Percentiles rank a stretch among this genome's conserved stretches.
These are phyloP conservation scores for Xenentodon cancila DNA, from an alignment of 2,797 vertebrate genomes.

Conservation along the genomic window DNA sequence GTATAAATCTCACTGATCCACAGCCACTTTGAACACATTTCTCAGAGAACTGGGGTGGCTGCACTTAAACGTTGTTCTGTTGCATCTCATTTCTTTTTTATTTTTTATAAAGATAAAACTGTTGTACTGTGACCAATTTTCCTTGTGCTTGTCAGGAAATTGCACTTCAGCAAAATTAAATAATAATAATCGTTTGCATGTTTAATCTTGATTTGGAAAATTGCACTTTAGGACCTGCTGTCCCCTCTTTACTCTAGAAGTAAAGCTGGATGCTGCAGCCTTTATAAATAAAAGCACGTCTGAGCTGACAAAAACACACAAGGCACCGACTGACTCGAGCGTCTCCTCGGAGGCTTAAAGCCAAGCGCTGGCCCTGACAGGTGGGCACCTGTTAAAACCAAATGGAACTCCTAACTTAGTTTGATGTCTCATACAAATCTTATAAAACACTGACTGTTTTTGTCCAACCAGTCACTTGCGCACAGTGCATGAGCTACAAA, in stretches of 20 bases:
- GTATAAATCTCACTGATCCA: no score
- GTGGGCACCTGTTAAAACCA: slow-evolving; percentile 48
- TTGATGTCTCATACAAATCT: slow-evolving; percentile 66
- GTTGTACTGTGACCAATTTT: slow-evolving; percentile 1
- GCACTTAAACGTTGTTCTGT: background rate
- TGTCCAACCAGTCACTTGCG: slow-evolving; percentile 43
- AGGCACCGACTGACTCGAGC: no score
- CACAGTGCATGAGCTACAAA: slow-evolving; percentile 50
- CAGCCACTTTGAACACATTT: no score
- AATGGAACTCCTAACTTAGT: slow-evolving; percentile 63
- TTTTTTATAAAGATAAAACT: slow-evolving; percentile 1
- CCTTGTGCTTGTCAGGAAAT: slow-evolving; percentile 15
- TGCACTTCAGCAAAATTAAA: slow-evolving; percentile 25
- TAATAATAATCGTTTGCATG: slow-evolving; percentile 11
- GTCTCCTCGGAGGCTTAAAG: no score
- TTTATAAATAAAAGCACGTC: no score
- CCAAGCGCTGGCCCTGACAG: slow-evolving; percentile 32
- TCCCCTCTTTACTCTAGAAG: background rate
- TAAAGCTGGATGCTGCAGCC: no score
- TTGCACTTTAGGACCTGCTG: background rate
- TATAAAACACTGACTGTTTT: no score
- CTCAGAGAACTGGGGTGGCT: no score
- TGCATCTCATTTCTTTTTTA: slow-evolving; percentile 6
- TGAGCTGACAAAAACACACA: no score
- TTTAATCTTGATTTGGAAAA: slow-evolving; percentile 22